Conservation (phyloP, 1,140 invertebrate species). For the Drosophila quadrilineata region DNA sequence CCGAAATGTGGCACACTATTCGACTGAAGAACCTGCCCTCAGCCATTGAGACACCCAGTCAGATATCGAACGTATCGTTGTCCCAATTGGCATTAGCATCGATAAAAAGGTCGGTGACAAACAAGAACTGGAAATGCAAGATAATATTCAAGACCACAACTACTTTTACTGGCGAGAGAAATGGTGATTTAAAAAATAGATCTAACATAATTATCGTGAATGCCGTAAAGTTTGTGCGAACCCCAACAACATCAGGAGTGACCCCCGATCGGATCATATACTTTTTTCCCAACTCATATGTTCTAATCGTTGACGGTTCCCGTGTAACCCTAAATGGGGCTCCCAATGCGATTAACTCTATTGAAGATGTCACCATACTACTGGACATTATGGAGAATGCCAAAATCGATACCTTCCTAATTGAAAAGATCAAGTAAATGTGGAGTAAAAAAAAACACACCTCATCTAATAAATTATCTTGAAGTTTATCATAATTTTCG, state of each 20-base stretch:
- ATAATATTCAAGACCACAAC: no score
- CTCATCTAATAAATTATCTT: not conserved
- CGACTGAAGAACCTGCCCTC: no score
- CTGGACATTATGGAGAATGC: conserved; percentile 69
- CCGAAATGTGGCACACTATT: no score
- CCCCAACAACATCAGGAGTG: conserved; percentile 1
- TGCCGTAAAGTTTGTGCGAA: no score
- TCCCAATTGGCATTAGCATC: no score
- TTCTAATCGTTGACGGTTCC: conserved; percentile 73
- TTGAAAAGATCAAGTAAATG: conserved; percentile 33
- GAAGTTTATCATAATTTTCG: not conserved
- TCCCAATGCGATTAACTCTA: conserved; percentile 42
- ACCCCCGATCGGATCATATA: conserved; percentile 69
- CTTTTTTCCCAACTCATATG: no score
- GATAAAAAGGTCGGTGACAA: no score
- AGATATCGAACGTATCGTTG: no score
- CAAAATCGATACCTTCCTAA: conserved; percentile 65
- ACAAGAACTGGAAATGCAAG: no score
- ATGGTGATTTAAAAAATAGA: no score
- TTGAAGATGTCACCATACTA: conserved; percentile 64
- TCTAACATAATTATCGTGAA: no score
- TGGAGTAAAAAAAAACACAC: not conserved
- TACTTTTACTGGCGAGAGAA: conserved; percentile 67
- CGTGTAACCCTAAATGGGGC: conserved; percentile 70
- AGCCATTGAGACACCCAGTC: no score